Base-by-base conservation (phyloP, 2,797 vertebrate genomes). In the Squalus acanthias region DNA sequence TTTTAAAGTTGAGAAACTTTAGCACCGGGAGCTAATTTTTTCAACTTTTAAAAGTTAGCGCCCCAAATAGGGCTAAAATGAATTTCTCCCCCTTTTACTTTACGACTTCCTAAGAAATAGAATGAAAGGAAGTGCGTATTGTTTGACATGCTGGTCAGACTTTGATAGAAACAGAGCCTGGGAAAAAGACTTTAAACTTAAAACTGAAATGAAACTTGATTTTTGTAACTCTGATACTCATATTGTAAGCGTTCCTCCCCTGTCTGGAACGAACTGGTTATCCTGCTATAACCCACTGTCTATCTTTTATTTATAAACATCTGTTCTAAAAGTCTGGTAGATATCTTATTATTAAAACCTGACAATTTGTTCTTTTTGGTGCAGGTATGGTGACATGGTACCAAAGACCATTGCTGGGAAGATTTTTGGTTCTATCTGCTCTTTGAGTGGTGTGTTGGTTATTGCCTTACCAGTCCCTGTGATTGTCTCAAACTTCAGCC, bases 401-500 rank as follows among this genome's bases (percentile, higher is more conserved):
- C 99, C 99, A 3, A 99, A 99, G 98, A 99, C 99, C 96, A 99
- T 99, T 97, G 98, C 98, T 97, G 99, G 99, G 96, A 99, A 99
- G 98, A 98, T 99, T 96, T 98, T 99, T 96, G 99, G 99, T 88
- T 99, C 99, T 13, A 98, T 99, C 97, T 99, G 99, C 85, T 99
- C 99, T 0, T 97, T 99, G 97, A 99, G 99, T 57, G 99, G 99
- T 0, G 99, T 99, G 89, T 97, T 99, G 97, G 99, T 99, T 97
- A 99, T 99, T 96, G 99, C 99, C 29, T 98, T 99, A 91, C 99
- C 99, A 0, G 99, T 99, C 93, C 99, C 99, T 0, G 99, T 99
- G 97, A 99, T 99, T 63, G 99, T 99, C 70, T 99, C 99, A 97
- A 99, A 99, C 98, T 99, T 99, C 98, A 99, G 99, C 97, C 98